Percentiles rank a stretch among this genome's conserved stretches.
These are phyloP conservation scores for Pseudolycoriella hygida DNA, from an alignment of 2,888 invertebrate genomes.

Conservation along the genomic window DNA sequence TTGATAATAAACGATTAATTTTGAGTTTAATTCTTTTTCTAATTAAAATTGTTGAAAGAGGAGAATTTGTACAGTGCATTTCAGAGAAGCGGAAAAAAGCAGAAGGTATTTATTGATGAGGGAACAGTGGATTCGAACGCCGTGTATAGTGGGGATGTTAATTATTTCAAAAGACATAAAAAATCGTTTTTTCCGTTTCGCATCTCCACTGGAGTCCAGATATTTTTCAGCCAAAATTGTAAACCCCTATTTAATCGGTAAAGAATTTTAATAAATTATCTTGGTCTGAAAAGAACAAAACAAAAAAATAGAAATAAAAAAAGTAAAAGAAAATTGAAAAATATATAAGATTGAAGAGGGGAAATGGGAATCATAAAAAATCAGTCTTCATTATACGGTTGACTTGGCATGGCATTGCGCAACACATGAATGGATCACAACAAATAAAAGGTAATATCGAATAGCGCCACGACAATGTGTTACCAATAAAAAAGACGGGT, in stretches of 20 bases:
- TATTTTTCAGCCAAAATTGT: no score
- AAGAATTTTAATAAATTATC: slow-evolving; percentile 2
- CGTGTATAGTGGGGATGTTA: no score
- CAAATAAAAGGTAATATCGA: neutral
- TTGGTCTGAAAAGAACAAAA: neutral
- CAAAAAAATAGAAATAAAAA: no score
- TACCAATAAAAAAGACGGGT: neutral
- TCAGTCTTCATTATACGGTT: slow-evolving; percentile 7
- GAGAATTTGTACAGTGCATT: neutral
- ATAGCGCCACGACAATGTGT: neutral
- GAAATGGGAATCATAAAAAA: slow-evolving; percentile 1
- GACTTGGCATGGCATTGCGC: slow-evolving; percentile 4
- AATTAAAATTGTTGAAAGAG: slow-evolving; percentile 3
- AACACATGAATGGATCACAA: slow-evolving; percentile 5
- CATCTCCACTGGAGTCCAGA: no score
- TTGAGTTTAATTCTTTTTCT: slow-evolving; percentile 5
- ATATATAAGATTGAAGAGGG: neutral
- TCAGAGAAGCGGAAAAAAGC: no score
- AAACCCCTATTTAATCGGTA: no score
- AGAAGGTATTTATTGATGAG: no score
- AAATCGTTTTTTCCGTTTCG: no score
- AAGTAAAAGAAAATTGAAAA: neutral
- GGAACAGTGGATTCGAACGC: no score
- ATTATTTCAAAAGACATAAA: no score
- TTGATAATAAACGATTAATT: slow-evolving; percentile 5